These are phyloP conservation scores for Platycercus adscitus DNA, from an alignment of 2,113 vertebrate species.

Conservation along the genomic window DNA sequence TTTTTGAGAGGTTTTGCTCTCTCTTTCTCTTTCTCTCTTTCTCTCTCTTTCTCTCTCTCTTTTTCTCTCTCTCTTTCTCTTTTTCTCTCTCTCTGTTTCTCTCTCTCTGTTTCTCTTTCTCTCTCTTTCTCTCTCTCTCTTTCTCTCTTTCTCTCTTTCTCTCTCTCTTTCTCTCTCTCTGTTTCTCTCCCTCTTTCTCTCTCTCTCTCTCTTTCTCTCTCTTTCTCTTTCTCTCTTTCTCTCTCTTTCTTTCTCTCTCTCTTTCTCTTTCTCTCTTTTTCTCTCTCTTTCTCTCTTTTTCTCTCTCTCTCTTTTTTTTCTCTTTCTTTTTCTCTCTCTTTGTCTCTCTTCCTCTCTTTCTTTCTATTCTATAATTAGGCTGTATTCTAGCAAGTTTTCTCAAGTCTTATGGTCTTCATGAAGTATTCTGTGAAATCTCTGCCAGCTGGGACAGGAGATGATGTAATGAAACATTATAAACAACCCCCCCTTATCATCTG, in stretches of 20 bases:
- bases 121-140: background rate
- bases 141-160: too few species aligned
- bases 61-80: too few species aligned
- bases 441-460: background rate
- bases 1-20: background rate
- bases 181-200: too few species aligned
- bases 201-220: background rate
- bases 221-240: too few species aligned
- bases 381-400: background rate
- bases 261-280: fast-evolving
- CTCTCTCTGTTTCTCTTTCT: too few species aligned
- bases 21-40: background rate
- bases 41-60: too few species aligned
- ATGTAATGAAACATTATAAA: background rate
- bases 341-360: background rate
- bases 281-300: too few species aligned
- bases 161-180: too few species aligned
- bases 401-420: background rate
- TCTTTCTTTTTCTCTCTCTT: too few species aligned
- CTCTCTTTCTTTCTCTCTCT: too few species aligned
- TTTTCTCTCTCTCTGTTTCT: fast-evolving
- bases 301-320: background rate
- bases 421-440: background rate
- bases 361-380: background rate
- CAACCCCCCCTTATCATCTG: background rate